Percentiles rank a stretch among this genome's conserved stretches.
Conservation (phyloP, 2,888 invertebrate species). For the Quadriops clusia region DNA sequence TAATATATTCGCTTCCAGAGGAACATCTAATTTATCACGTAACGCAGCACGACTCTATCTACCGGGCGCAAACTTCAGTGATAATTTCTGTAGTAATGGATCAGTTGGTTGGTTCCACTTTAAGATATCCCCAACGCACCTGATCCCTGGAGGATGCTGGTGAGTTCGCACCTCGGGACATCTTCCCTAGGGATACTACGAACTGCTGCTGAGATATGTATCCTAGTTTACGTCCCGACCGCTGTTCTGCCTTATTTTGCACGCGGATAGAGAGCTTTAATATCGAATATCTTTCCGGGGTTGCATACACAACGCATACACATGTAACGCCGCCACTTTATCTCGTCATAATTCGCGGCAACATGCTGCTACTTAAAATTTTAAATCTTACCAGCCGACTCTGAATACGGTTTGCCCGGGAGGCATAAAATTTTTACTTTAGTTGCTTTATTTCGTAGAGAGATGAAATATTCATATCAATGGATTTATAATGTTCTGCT, state of each 20-base stretch:
- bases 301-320: no score
- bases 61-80: constrained; percentile 13
- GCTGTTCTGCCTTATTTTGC: constrained; percentile 8
- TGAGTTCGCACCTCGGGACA: constrained; percentile 18
- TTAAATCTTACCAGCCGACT: no score
- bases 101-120: constrained; percentile 23
- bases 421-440: no score
- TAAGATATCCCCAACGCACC: constrained; percentile 24
- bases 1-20: neutral
- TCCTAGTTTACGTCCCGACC: constrained; percentile 9
- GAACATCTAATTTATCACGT: constrained; percentile 4
- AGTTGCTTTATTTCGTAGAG: no score
- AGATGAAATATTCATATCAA: no score
- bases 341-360: no score
- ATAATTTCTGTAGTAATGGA: constrained; percentile 22
- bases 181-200: constrained; percentile 13
- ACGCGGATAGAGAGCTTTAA: no score
- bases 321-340: no score
- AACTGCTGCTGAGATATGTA: constrained; percentile 14
- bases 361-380: no score
- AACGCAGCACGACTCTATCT: constrained; percentile 12
- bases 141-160: constrained; percentile 18
- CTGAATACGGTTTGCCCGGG: no score
- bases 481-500: no score
- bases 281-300: no score